A percentile compares a stretch with the other conserved stretches of the same genome.
phyloP scores from a whole-genome alignment of 1,140 invertebrate species.

The Contarinia nasturtii region DNA sequence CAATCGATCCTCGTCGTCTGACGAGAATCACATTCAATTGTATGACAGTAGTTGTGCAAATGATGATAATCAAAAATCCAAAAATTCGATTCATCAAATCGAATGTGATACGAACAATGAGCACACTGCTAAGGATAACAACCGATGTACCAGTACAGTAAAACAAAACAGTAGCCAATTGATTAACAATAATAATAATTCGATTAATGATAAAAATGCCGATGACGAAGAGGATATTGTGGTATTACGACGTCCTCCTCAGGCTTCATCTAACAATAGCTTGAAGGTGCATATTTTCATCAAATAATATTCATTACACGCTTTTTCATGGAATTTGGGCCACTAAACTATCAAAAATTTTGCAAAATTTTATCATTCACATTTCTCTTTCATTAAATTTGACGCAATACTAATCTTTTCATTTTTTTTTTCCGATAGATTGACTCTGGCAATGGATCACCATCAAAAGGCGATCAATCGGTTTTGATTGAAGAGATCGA shows the following conservation, averaged over 20 bases:
- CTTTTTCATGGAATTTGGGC: not conserved
- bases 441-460: not conserved
- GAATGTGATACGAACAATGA: no score
- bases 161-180: no score
- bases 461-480: not conserved
- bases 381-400: not conserved
- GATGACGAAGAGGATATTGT: not conserved
- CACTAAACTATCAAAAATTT: not conserved
- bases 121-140: no score
- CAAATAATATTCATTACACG: not conserved
- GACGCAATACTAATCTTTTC: no score
- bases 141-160: no score
- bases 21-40: no score
- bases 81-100: no score
- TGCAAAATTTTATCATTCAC: not conserved
- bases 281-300: not conserved
- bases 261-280: not conserved
- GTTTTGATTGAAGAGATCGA: constrained; percentile 59
- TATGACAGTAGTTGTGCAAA: no score
- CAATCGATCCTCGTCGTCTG: no score
- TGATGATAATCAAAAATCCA: no score
- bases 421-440: not conserved
- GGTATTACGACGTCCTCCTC: not conserved
- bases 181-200: no score
- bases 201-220: not conserved